These are phyloP conservation scores for Pomacea maculata DNA, from an alignment of 1,140 invertebrate species.

Conservation along the genomic window DNA sequence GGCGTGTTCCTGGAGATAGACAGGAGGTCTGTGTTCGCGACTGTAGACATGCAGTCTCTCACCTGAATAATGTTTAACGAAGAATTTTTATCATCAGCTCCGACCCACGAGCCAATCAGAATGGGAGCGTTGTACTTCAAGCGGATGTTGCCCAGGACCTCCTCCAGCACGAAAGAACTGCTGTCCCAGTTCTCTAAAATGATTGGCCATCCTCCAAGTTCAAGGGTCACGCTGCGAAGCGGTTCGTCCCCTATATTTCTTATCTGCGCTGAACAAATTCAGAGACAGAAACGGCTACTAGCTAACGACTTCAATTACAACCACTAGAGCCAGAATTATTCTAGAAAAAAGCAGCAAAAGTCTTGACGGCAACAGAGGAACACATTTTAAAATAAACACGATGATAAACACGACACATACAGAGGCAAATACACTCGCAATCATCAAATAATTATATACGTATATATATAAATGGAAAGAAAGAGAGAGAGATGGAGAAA, in stretches of 20 bases:
- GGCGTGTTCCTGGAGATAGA: no score
- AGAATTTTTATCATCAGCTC: constrained; percentile 82
- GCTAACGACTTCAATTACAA: neutral
- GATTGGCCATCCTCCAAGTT: constrained; percentile 87
- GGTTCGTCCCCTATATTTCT: constrained; percentile 76
- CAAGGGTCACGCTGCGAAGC: constrained; percentile 75
- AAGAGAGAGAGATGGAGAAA: no score
- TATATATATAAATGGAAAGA: no score
- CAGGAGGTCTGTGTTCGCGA: no score
- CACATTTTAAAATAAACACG: no score
- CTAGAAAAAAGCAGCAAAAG: no score
- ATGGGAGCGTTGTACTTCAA: constrained; percentile 76
- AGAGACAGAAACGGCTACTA: constrained; percentile 9
- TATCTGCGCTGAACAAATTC: constrained; percentile 51
- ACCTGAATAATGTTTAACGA: constrained; percentile 83
- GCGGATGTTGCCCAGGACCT: constrained; percentile 77
- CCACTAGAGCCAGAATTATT: no score
- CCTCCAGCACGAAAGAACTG: constrained; percentile 73
- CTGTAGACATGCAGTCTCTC: neutral
- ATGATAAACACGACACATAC: no score
- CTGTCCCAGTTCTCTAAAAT: constrained; percentile 73
- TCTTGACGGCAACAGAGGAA: no score
- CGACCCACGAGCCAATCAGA: constrained; percentile 78
- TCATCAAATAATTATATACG: no score
- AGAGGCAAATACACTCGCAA: no score